These are phyloP conservation scores for Clostera curtula DNA, from an alignment of 2,888 invertebrate species.

Conservation along the genomic window DNA sequence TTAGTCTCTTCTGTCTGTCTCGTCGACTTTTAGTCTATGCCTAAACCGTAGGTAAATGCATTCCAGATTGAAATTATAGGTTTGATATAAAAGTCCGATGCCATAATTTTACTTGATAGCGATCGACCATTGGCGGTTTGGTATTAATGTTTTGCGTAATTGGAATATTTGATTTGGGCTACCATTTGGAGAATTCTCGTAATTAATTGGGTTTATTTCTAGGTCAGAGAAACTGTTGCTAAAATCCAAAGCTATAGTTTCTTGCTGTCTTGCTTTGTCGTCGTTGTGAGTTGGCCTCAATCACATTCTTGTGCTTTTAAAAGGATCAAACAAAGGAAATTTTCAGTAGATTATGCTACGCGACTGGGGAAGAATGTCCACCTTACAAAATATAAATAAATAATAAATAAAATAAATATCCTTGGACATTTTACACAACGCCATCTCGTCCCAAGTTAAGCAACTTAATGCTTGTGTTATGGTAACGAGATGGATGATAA, in stretches of 20 bases:
- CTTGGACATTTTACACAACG: too few species aligned
- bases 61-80: conserved; percentile 48
- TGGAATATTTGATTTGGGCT: conserved; percentile 21
- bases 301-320: too few species aligned
- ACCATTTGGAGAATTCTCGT: conserved; percentile 23
- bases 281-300: too few species aligned
- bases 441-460: too few species aligned
- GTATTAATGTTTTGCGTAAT: conserved; percentile 28
- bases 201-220: conserved; percentile 42
- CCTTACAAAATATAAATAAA: too few species aligned
- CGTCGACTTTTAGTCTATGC: conserved; percentile 30
- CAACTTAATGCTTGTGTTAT: too few species aligned
- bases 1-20: too few species aligned
- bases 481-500: too few species aligned
- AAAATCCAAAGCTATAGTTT: not conserved
- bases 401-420: too few species aligned
- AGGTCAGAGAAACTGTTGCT: conserved; percentile 22
- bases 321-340: too few species aligned
- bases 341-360: too few species aligned
- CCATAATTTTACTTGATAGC: conserved; percentile 64
- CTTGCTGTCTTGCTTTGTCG: not conserved
- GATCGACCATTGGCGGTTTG: conserved; percentile 23
- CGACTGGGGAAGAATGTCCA: too few species aligned
- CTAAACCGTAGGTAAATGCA: conserved; percentile 47
- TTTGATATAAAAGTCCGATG: conserved; percentile 48